These are phyloP conservation scores for Myiotriccus ornatus DNA, from an alignment of 2,797 vertebrate species.

Conservation along the genomic window DNA sequence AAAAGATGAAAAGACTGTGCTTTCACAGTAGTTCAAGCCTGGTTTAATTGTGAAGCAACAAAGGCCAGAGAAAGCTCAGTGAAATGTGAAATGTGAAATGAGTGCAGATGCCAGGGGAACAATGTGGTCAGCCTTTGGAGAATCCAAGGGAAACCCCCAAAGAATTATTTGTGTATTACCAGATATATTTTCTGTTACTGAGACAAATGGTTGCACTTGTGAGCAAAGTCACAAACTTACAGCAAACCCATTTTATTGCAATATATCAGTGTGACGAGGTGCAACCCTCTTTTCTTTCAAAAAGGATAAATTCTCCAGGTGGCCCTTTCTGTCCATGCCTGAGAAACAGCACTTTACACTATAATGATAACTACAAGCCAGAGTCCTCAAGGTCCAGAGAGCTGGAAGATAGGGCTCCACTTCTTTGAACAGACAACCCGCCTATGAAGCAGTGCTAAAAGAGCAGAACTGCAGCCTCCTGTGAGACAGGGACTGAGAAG, in stretches of 20 bases:
- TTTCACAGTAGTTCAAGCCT: neutral
- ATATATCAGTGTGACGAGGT: neutral
- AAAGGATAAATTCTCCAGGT: neutral
- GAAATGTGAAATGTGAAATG: neutral
- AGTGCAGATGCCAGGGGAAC: neutral
- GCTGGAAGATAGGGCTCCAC: neutral
- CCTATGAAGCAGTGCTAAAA: neutral
- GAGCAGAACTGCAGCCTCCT: neutral
- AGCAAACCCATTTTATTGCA: neutral
- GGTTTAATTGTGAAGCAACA: neutral
- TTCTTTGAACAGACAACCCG: neutral
- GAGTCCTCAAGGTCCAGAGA: neutral
- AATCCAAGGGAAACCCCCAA: neutral
- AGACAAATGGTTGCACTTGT: fast-evolving
- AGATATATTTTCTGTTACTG: neutral
- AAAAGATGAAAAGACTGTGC: neutral
- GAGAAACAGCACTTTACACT: neutral
- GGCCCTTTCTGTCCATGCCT: no score
- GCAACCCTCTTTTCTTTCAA: neutral
- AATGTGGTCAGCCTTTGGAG: neutral
- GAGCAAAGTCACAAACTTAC: neutral
- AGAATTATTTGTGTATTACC: neutral
- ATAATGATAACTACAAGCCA: neutral
- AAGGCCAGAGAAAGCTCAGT: neutral
- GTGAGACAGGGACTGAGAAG: neutral